Conservation (phyloP, 2,797 vertebrate genomes). For the Lepus townsendii region DNA sequence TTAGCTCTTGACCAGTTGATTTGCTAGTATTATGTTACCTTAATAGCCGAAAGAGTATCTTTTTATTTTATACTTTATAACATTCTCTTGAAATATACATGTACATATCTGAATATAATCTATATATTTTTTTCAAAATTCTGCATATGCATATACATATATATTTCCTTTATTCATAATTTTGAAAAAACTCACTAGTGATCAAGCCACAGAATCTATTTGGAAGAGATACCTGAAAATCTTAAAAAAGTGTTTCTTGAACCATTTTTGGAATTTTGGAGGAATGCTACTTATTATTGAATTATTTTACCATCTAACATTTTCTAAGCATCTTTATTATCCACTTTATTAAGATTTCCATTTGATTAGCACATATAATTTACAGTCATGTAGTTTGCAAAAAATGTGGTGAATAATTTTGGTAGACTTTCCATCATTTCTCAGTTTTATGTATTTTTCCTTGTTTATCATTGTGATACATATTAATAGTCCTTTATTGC, state of each 20-base stretch:
- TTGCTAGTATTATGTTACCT: neutral
- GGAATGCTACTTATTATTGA: neutral
- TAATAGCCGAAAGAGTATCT: neutral
- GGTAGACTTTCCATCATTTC: neutral
- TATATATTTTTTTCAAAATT: neutral
- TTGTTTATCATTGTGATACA: neutral
- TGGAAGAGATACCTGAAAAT: neutral
- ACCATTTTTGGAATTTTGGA: neutral
- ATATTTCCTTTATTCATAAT: neutral
- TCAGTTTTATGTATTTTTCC: slow-evolving; percentile 6
- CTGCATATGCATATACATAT: too few relatives aligned
- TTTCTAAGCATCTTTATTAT: neutral
- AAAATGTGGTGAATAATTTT: neutral
- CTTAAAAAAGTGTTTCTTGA: neutral
- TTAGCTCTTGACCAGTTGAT: neutral
- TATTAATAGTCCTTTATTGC: neutral
- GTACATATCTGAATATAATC: neutral
- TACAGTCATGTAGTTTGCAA: neutral
- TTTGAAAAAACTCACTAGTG: neutral
- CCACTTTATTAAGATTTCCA: neutral
- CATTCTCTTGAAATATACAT: too few relatives aligned
- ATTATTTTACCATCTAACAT: slow-evolving; percentile 1
- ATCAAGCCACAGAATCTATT: neutral
- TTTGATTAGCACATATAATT: neutral
- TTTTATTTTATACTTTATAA: neutral